Evolutionary conservation across 1,140 invertebrate genomes (phyloP).

Genomic region (Dolichoris vasculosae): DNA sequence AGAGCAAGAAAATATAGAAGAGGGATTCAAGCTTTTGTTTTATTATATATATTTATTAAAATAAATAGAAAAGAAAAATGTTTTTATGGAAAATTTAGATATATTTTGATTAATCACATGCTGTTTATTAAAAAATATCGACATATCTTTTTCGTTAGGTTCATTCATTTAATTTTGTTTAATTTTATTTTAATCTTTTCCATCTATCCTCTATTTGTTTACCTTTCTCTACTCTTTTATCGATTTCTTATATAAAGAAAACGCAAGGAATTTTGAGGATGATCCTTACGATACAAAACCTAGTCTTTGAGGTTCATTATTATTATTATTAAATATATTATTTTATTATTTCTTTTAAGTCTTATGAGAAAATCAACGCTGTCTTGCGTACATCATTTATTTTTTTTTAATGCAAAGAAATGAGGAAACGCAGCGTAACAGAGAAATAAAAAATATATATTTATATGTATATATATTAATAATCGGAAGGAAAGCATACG

Average conservation of each 20-base stretch:
- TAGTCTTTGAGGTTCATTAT: slow-evolving; percentile 35
- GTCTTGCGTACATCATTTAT: not conserved
- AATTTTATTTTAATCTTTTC: not conserved
- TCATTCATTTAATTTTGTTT: too few species aligned
- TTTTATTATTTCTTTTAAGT: slow-evolving; percentile 6
- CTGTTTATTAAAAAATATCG: too few species aligned
- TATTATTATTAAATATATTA: slow-evolving; percentile 27
- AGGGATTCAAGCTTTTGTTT: not conserved
- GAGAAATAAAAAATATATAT: slow-evolving; percentile 47
- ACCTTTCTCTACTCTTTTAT: not conserved
- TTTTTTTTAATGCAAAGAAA: slow-evolving; percentile 18
- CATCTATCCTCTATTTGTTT: not conserved
- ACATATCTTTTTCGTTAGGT: too few species aligned
- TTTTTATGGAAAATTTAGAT: not conserved
- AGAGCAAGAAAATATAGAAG: not conserved
- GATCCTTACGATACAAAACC: not conserved
- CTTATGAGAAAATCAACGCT: not conserved
- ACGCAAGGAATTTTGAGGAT: slow-evolving; percentile 34
- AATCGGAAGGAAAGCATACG: slow-evolving; percentile 29
- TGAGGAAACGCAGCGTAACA: not conserved
- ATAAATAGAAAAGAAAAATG: slow-evolving; percentile 1
- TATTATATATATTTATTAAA: not conserved
- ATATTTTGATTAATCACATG: slow-evolving; percentile 3
- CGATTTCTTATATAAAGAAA: slow-evolving; percentile 27
- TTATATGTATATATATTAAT: slow-evolving; percentile 37